phyloP scores from a whole-genome alignment of 2,113 vertebrate genomes.

The Orycteropus afer region DNA sequence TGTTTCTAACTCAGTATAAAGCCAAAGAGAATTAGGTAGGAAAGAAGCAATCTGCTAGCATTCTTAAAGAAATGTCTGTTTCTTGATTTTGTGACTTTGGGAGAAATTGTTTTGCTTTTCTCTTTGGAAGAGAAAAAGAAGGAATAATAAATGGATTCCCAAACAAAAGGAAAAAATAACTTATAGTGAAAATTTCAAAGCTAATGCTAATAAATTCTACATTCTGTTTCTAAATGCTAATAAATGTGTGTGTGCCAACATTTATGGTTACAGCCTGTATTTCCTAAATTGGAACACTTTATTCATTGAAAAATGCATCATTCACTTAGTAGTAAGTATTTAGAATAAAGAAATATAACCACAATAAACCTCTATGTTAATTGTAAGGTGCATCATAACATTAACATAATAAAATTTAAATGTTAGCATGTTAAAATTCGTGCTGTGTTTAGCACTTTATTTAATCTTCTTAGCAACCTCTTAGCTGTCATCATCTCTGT shows the following conservation, averaged over 20 bases:
- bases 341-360: not conserved
- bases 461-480: not conserved
- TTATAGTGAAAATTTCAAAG: conserved; percentile 5
- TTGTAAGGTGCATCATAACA: not conserved
- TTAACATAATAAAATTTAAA: conserved; percentile 7
- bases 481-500: not conserved
- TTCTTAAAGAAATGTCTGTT: not conserved
- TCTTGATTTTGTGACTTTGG: not conserved
- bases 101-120: not conserved
- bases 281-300: not conserved
- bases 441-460: not conserved
- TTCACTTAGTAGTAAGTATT: not conserved
- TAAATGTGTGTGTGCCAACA: not conserved
- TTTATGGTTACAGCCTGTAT: not conserved
- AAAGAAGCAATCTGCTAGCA: not conserved
- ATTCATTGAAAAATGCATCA: not conserved
- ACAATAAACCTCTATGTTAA: not conserved
- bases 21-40: not conserved
- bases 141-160: not conserved
- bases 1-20: not conserved
- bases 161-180: not conserved
- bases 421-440: not conserved
- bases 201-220: not conserved
- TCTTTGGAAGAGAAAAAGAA: not conserved
- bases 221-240: not conserved